These are phyloP conservation scores for Otus sunia DNA, from an alignment of 2,113 vertebrate genomes.

Conservation along the genomic window DNA sequence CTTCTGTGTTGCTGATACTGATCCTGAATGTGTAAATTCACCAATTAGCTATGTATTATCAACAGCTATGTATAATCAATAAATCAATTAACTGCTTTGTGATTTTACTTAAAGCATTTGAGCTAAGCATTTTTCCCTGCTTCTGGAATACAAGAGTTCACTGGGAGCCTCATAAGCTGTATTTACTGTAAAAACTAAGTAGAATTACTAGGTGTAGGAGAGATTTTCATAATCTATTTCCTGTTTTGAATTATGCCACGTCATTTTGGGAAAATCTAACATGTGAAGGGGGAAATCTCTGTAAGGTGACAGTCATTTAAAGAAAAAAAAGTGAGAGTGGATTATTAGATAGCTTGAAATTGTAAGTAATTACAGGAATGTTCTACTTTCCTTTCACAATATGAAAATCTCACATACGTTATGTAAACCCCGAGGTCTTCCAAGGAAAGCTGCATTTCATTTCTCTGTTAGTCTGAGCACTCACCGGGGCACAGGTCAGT, in stretches of 20 bases:
- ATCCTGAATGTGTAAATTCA: background rate
- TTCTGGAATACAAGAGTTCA: background rate
- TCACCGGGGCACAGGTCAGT: slow-evolving; percentile 83
- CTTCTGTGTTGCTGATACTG: background rate
- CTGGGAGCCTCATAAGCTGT: background rate
- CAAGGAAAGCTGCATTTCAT: background rate
- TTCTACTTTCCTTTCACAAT: background rate
- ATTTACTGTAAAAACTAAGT: background rate
- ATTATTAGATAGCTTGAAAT: background rate
- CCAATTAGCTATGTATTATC: background rate
- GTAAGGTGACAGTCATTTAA: background rate
- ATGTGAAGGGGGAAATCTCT: background rate
- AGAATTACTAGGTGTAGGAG: background rate
- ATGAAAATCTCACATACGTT: accelerated
- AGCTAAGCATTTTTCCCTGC: background rate
- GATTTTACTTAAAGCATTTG: background rate
- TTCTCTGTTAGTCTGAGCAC: background rate
- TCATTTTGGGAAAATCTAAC: background rate
- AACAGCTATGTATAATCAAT: background rate
- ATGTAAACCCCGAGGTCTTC: accelerated
- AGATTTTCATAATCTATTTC: background rate
- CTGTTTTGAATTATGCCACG: background rate
- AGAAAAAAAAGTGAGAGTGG: background rate
- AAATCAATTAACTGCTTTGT: background rate
- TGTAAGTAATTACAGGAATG: background rate